These are phyloP conservation scores for Labrus mixtus DNA, from an alignment of 2,113 vertebrate genomes.

Conservation along the genomic window DNA sequence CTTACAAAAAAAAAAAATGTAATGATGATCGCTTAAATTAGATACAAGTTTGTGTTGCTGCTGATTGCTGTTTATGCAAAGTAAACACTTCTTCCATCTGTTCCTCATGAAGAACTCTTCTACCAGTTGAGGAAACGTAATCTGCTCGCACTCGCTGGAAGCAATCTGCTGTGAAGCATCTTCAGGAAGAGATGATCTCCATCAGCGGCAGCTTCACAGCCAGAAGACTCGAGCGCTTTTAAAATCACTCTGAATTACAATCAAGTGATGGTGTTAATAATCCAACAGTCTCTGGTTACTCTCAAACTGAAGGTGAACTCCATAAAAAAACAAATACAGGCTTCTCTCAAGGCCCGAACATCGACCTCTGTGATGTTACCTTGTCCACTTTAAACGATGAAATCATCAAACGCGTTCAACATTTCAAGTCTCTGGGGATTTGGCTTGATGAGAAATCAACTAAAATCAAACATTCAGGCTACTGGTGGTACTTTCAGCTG, in stretches of 20 bases:
- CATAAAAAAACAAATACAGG: too few relatives aligned
- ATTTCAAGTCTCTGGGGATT: too few relatives aligned
- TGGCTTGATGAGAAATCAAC: too few relatives aligned
- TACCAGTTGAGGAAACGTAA: neutral
- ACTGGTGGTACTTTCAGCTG: too few relatives aligned
- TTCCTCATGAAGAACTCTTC: constrained; percentile 13
- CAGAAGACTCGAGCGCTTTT: neutral
- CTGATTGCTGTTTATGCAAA: neutral
- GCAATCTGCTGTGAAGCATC: constrained; percentile 17
- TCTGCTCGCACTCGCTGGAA: neutral
- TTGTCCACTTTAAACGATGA: too few relatives aligned
- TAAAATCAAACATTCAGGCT: too few relatives aligned
- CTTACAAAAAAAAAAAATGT: constrained; percentile 2
- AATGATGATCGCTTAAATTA: neutral
- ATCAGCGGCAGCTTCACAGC: constrained; percentile 5
- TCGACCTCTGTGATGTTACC: too few relatives aligned
- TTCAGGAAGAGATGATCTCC: constrained; percentile 15
- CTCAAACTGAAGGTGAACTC: too few relatives aligned
- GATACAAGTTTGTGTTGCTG: neutral
- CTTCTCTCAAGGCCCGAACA: too few relatives aligned
- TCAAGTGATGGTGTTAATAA: neutral
- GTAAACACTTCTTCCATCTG: constrained; percentile 26
- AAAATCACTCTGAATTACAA: neutral
- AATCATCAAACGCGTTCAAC: too few relatives aligned
- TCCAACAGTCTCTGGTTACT: too few relatives aligned